These are phyloP conservation scores for Cecropterus lyciades DNA, from an alignment of 1,140 invertebrate genomes.

Conservation along the genomic window DNA sequence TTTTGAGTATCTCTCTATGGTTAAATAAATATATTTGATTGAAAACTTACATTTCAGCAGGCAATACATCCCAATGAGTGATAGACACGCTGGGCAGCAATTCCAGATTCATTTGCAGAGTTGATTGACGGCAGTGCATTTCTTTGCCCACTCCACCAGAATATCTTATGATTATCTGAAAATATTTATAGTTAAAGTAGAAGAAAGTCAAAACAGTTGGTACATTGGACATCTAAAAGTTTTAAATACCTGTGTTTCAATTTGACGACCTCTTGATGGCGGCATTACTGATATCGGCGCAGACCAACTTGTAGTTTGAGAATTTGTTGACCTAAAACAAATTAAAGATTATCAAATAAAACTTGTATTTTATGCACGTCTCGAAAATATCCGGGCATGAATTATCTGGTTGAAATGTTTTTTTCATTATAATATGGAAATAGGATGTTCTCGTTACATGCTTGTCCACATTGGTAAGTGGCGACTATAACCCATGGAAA, in stretches of 20 bases:
- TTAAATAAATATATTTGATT: too few relatives aligned
- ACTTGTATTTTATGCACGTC: too few relatives aligned
- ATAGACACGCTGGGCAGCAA: slow-evolving; percentile 94
- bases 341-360: too few relatives aligned
- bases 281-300: slow-evolving; percentile 81
- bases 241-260: slow-evolving; percentile 73
- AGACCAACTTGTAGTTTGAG: slow-evolving; percentile 82
- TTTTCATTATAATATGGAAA: too few relatives aligned
- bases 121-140: slow-evolving; percentile 93
- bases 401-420: too few relatives aligned
- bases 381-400: too few relatives aligned
- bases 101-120: slow-evolving; percentile 93
- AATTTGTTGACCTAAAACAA: slow-evolving; percentile 83
- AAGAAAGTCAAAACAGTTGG: too few relatives aligned
- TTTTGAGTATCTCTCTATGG: too few relatives aligned
- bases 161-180: slow-evolving; percentile 92
- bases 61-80: slow-evolving; percentile 97
- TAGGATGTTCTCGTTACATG: too few relatives aligned
- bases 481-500: too few relatives aligned
- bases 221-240: too few relatives aligned
- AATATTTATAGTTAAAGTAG: slow-evolving; percentile 21
- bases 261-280: slow-evolving; percentile 78
- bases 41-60: slow-evolving; percentile 92
- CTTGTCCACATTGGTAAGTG: too few relatives aligned
- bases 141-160: slow-evolving; percentile 92